Conservation (phyloP, 1,140 invertebrate species). For the Drosophila obscura region DNA sequence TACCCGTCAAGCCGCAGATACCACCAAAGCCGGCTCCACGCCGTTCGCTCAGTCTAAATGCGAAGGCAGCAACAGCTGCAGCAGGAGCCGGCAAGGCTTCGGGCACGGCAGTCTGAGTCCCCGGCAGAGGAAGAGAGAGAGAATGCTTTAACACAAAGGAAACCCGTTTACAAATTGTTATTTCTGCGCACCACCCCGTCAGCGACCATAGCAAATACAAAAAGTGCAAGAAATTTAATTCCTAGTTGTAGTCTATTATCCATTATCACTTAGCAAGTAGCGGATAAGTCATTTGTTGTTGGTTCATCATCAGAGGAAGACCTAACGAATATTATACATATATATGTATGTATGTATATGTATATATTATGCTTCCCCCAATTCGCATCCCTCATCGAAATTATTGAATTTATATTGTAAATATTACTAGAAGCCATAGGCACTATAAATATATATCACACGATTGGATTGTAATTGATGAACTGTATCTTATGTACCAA, state of each 20-base stretch:
- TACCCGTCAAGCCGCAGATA: slow-evolving; percentile 57
- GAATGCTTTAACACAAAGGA: slow-evolving; percentile 62
- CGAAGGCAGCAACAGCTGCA: slow-evolving; percentile 9
- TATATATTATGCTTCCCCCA: slow-evolving; percentile 8
- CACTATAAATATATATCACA: slow-evolving; percentile 43
- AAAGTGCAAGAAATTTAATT: slow-evolving; percentile 69
- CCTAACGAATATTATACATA: slow-evolving; percentile 66
- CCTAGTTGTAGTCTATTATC: slow-evolving; percentile 44
- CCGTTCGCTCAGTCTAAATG: slow-evolving; percentile 48
- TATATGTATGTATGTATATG: no score
- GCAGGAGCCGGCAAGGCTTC: slow-evolving; percentile 20
- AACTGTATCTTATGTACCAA: slow-evolving; percentile 50
- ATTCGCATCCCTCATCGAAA: slow-evolving; percentile 21
- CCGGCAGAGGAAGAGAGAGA: slow-evolving; percentile 16
- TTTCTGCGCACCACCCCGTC: slow-evolving; percentile 65
- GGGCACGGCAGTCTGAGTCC: slow-evolving; percentile 30
- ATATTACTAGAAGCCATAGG: slow-evolving; percentile 45
- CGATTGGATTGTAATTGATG: slow-evolving; percentile 35
- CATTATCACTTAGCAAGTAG: slow-evolving; percentile 41
- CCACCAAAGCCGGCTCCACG: slow-evolving; percentile 78
- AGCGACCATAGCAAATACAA: slow-evolving; percentile 41
- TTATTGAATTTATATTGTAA: slow-evolving; percentile 56
- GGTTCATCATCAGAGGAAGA: slow-evolving; percentile 61
- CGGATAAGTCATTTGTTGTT: slow-evolving; percentile 72
- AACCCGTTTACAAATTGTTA: slow-evolving; percentile 62